These are phyloP conservation scores for Cinclus cinclus DNA, from an alignment of 2,113 vertebrate species.

Conservation along the genomic window DNA sequence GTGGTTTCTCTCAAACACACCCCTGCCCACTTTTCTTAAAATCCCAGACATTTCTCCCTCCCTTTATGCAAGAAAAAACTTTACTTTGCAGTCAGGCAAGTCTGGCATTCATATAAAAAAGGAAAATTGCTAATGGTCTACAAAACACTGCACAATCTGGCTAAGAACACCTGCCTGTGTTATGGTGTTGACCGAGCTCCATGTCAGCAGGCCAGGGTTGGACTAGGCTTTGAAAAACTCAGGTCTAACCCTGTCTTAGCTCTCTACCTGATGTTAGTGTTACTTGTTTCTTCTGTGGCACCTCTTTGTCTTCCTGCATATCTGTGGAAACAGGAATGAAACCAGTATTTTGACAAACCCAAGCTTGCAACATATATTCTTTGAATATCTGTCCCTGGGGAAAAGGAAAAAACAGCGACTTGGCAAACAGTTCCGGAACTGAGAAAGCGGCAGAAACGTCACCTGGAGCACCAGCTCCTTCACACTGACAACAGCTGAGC, in stretches of 20 bases:
- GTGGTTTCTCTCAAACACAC: not conserved
- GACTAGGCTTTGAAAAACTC: not conserved
- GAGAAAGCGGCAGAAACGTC: not conserved
- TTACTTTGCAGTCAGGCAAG: not conserved
- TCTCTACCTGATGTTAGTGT: not conserved
- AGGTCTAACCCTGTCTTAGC: not conserved
- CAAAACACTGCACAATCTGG: not conserved
- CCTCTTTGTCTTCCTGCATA: not conserved
- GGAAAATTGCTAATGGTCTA: not conserved
- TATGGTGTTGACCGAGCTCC: not conserved
- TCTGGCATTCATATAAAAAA: not conserved
- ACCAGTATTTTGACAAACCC: not conserved
- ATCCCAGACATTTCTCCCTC: not conserved
- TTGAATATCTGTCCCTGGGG: not conserved
- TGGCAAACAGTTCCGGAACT: not conserved
- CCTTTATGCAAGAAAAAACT: not conserved
- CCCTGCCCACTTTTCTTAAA: not conserved
- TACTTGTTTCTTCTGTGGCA: not conserved
- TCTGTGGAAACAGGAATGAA: not conserved
- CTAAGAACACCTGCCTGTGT: not conserved
- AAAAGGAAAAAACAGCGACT: not conserved
- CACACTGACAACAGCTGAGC: not conserved
- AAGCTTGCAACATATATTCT: not conserved
- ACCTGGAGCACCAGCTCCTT: not conserved
- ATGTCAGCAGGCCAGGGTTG: not conserved